A percentile compares a stretch with the other conserved stretches of the same genome.
Evolutionary conservation across 2,797 vertebrate genomes (phyloP).

Genomic region (Heliangelus exortis): DNA sequence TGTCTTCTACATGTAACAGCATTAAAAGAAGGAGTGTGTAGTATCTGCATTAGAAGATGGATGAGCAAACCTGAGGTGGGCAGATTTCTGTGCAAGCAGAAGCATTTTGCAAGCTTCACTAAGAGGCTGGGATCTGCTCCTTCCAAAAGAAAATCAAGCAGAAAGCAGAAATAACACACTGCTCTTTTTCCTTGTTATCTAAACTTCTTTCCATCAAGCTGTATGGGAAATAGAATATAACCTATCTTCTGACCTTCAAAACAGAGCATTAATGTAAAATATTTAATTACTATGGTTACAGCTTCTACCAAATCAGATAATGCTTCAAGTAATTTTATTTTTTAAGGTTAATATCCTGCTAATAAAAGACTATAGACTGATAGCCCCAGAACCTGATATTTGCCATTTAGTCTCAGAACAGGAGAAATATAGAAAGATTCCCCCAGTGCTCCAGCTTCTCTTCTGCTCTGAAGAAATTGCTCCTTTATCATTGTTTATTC

Average conservation of each 20-base stretch:
- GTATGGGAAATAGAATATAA: background rate
- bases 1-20: background rate
- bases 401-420: background rate
- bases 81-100: background rate
- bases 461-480: background rate
- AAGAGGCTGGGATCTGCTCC: background rate
- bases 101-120: background rate
- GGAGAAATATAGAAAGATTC: background rate
- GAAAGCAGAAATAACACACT: background rate
- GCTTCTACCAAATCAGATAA: background rate
- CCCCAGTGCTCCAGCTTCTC: background rate
- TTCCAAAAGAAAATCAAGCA: background rate
- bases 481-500: background rate
- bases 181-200: background rate
- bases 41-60: background rate
- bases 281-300: background rate
- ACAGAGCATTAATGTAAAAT: background rate
- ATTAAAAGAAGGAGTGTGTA: background rate
- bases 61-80: background rate
- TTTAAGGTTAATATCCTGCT: background rate
- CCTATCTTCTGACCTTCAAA: background rate
- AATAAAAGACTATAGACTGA: background rate
- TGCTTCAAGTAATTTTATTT: background rate
- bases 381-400: background rate
- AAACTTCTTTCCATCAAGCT: background rate